Base-by-base conservation (phyloP, 37 sponge, comb jelly and placozoan species). In the Hexactinellida sp. region DNA sequence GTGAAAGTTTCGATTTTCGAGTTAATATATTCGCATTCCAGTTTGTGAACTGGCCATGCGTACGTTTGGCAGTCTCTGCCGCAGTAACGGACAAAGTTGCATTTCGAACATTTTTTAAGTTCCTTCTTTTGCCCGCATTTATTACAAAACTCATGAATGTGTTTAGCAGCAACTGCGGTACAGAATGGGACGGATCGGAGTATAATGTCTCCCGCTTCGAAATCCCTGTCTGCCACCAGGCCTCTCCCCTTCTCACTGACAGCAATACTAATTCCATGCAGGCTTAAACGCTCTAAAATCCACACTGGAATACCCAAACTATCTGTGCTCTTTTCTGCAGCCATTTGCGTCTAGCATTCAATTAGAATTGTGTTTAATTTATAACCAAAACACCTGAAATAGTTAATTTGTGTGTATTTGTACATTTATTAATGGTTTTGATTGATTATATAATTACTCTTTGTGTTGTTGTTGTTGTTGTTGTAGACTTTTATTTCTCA, bases 71-170 rank as follows among this genome's bases (percentile, higher is more conserved):
- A 63, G 30, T 63, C 76, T 28, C 34, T 63, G 13, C 76, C 13
- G 76, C 76, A 63, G 30, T 63, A 63, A n/a, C 76, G 76, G 3
- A 63, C 76, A 63, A 32, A 63, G 76, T n/a, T 63, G 34, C 76
- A 63, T 23, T 28, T 7, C 3, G 76, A 63, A 23, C 76, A 63
- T 23, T n/a, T 63, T 23, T 63, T 63, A 7, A 63, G 5, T 63
- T 63, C 76, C 13, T n/a, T n/a, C 76, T 63, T 63, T 7, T 7
- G 28, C 3, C 76, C 76, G 76, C 76, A 63, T n/a, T 63, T 63
- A 63, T 63, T 63, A 63, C 76, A 63, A 63, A 25, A 63, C 76
- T 63, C 76, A 7, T 63, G 76, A n/a, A 63, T n/a, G 34, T 63
- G 76, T 25, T 63, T 63, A 5, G 32, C 76, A 21, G 76, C 76